These are phyloP conservation scores for Cyclopterus lumpus DNA, from an alignment of 2,797 vertebrate genomes.

Conservation along the genomic window DNA sequence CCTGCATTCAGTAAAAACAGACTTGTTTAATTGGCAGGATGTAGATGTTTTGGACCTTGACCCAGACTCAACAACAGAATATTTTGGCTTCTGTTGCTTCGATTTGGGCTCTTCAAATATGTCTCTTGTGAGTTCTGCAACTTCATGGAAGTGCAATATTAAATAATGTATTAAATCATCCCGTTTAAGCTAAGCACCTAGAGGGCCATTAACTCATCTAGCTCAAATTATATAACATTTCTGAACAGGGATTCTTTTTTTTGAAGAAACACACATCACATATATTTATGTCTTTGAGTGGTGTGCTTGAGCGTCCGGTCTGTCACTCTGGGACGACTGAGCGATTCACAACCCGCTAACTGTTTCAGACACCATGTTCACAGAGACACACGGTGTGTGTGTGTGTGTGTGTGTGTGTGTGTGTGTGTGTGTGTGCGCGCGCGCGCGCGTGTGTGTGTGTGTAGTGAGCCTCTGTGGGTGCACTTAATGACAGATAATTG, in stretches of 20 bases:
- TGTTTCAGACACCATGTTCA: constrained; percentile 20
- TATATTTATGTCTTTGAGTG: background rate
- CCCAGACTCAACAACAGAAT: background rate
- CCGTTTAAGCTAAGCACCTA: too few species aligned
- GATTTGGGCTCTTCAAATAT: background rate
- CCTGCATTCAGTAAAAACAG: background rate
- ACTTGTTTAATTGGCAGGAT: background rate
- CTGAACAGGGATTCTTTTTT: background rate
- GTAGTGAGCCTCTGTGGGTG: constrained; percentile 19
- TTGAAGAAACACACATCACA: background rate
- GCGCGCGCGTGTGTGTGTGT: background rate
- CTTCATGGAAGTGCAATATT: too few species aligned
- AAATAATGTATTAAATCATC: too few species aligned
- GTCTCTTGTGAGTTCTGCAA: background rate
- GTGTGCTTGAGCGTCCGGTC: background rate
- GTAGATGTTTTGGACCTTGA: too few species aligned
- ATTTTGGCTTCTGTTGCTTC: background rate
- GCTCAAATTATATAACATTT: too few species aligned
- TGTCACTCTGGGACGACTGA: constrained; percentile 29
- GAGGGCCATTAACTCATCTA: background rate
- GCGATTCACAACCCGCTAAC: constrained; percentile 22
- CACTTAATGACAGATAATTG: constrained; percentile 63
- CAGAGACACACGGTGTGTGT: constrained; percentile 18
- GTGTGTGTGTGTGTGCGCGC: background rate
- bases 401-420: background rate